These are phyloP conservation scores for Cyclophora albipunctata DNA, from an alignment of 2,888 invertebrate species.

Conservation along the genomic window DNA sequence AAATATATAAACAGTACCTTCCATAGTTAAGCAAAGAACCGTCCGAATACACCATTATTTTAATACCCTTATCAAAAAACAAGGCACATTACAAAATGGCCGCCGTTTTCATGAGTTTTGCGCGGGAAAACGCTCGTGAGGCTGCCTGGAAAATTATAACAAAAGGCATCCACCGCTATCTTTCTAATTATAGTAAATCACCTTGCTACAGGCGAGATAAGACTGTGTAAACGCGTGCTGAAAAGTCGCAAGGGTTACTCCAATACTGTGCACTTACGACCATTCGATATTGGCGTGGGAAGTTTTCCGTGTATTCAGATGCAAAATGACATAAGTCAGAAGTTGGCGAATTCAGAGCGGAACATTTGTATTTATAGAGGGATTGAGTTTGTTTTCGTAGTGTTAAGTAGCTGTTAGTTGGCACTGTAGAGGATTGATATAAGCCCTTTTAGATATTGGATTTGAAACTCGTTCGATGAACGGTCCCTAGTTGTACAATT, in stretches of 20 bases:
- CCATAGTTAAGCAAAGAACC: conserved; percentile 46
- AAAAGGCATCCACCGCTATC: conserved; percentile 76
- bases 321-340: conserved; percentile 38
- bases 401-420: conserved; percentile 34
- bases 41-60: conserved; percentile 67
- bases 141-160: conserved; percentile 74
- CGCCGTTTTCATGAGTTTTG: conserved; percentile 69
- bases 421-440: conserved; percentile 31
- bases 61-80: conserved; percentile 76
- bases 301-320: conserved; percentile 29
- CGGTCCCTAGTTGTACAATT: conserved; percentile 64
- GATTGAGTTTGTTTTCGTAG: conserved; percentile 32
- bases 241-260: conserved; percentile 53
- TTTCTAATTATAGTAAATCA: conserved; percentile 77
- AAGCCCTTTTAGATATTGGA: conserved; percentile 42
- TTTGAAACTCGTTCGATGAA: conserved; percentile 56
- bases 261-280: conserved; percentile 39
- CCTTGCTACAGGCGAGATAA: conserved; percentile 74
- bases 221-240: conserved; percentile 46
- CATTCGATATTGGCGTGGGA: conserved; percentile 37
- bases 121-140: conserved; percentile 68
- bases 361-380: conserved; percentile 31
- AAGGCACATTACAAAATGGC: conserved; percentile 75
- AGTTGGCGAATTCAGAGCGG: conserved; percentile 30
- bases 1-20: conserved; percentile 52